These are phyloP conservation scores for Graptemys geographica DNA, from an alignment of 2,797 vertebrate species.

Conservation along the genomic window DNA sequence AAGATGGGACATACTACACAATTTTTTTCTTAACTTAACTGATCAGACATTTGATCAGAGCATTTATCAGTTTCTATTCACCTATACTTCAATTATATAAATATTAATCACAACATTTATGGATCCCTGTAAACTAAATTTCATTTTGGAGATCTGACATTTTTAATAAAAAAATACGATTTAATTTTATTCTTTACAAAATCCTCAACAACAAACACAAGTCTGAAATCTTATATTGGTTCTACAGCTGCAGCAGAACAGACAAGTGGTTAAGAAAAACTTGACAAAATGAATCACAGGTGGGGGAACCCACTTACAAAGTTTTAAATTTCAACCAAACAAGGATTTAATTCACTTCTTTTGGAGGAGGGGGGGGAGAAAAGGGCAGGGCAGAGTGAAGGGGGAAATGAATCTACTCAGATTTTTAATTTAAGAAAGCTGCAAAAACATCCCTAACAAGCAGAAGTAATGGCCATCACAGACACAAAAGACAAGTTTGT, in stretches of 20 bases:
- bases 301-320: conserved; percentile 18
- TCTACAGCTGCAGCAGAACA: conserved; percentile 43
- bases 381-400: not conserved
- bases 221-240: conserved; percentile 62
- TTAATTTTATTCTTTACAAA: conserved; percentile 44
- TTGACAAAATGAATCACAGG: conserved; percentile 60
- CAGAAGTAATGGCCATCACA: not conserved
- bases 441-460: not conserved
- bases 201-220: conserved; percentile 59
- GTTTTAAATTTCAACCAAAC: conserved; percentile 46
- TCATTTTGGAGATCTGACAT: conserved; percentile 60
- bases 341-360: conserved; percentile 40
- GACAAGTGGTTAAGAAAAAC: conserved; percentile 49
- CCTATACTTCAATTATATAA: conserved; percentile 47
- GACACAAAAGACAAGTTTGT: not conserved
- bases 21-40: conserved; percentile 56
- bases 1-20: conserved; percentile 29
- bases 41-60: conserved; percentile 53
- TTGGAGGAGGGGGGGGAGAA: not conserved
- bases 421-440: not conserved
- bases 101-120: conserved; percentile 59
- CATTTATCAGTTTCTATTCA: conserved; percentile 56
- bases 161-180: not conserved
- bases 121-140: conserved; percentile 30
- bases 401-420: not conserved